Conservation (phyloP, 1,140 invertebrate species). For the Cyphomyrmex costatus region DNA sequence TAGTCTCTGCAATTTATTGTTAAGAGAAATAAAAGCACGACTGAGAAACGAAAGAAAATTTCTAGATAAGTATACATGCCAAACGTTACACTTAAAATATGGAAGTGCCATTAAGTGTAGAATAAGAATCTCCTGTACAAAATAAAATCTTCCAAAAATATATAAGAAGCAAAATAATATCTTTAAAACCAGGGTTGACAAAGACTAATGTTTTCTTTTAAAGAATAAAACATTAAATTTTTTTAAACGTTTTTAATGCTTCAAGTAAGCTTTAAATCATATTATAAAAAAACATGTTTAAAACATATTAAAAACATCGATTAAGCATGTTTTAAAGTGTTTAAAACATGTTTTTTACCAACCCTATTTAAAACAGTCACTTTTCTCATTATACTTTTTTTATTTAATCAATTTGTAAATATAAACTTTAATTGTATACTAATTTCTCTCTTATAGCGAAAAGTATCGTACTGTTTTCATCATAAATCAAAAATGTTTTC, state of each 20-base stretch:
- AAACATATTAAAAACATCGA: no score
- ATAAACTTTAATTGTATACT: neutral
- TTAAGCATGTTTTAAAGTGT: no score
- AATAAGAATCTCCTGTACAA: neutral
- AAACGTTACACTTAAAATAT: constrained; percentile 15
- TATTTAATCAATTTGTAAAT: neutral
- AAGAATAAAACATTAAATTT: no score
- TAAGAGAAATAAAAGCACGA: neutral
- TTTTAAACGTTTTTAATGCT: no score
- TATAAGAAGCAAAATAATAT: neutral
- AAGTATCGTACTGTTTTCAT: neutral
- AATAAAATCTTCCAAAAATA: neutral
- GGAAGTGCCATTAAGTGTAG: constrained; percentile 18
- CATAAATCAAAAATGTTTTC: neutral
- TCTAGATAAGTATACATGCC: neutral
- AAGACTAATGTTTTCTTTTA: no score
- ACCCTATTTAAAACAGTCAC: no score
- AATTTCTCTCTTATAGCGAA: neutral
- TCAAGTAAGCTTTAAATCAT: no score
- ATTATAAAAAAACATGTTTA: no score
- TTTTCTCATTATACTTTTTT: neutral
- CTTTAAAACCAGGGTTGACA: no score
- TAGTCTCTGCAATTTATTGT: neutral
- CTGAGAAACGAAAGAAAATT: constrained; percentile 21
- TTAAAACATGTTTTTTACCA: no score